phyloP scores from a whole-genome alignment of 2,797 vertebrate genomes.

The Mormyrops boulengeri region DNA sequence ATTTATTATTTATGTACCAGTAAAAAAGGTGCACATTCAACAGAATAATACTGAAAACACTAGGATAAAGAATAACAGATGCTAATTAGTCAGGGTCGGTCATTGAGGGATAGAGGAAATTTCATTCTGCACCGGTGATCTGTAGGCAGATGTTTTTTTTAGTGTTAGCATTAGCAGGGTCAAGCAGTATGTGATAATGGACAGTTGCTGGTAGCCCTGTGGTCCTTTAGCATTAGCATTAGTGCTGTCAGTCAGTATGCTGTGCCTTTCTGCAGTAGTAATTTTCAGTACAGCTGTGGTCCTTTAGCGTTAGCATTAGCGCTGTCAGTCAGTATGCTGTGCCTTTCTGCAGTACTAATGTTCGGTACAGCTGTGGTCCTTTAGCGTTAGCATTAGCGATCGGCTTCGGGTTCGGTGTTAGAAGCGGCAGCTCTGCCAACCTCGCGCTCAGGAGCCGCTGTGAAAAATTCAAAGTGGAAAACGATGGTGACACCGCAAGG shows the following conservation, averaged over 20 bases:
- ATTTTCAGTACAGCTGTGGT: background rate
- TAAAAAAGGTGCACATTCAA: background rate
- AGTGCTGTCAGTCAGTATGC: background rate
- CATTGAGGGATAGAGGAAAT: background rate
- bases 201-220: background rate
- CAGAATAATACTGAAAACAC: background rate
- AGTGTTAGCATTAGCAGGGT: background rate
- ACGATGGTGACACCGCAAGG: conserved; percentile 33
- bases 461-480: conserved; percentile 63
- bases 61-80: background rate
- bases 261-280: background rate
- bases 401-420: background rate
- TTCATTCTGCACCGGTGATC: background rate
- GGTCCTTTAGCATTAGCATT: background rate
- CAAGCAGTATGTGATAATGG: background rate
- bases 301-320: background rate
- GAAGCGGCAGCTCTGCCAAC: background rate
- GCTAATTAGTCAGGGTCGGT: background rate
- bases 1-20: background rate
- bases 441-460: conserved; percentile 30
- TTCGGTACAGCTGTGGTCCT: background rate
- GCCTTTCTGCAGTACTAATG: background rate
- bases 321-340: background rate
- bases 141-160: background rate
- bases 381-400: background rate